Evolutionary conservation across 53 echinoderm and acorn worm genomes (phyloP), one percentile per base, ranked within the genome.

Genomic region (Holothuria scabra): DNA sequence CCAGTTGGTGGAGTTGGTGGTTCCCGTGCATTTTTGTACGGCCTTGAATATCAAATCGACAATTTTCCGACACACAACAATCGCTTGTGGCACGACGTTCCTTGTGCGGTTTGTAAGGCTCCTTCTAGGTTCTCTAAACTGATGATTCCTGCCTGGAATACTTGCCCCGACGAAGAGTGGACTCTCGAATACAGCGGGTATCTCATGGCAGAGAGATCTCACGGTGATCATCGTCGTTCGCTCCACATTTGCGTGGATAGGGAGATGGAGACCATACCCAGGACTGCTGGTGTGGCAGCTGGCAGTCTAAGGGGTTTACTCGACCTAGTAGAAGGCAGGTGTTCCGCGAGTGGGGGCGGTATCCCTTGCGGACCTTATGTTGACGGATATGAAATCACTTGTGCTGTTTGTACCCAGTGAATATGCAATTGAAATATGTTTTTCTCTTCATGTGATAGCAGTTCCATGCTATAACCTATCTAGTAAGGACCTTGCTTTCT

Each of bases 131-230:
- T 60, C 1, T 58, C 46, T 20, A 67, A 62, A 21, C 59, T 89
- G 37, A 89, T 89, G 85, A 34, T 89, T 58, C 89, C 89, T 63
- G 89, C 85, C 21, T 59, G 84, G 13, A 84, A 84, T 23, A 75
- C 49, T 19, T 88, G 88, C 32, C 88, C 88, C 20, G 69, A 71
- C 56, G 49, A 56, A 23, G 71, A 60, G 5, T 89, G 89, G 89
- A 86, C 86, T 21, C 56, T 35, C 32, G 85, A 89, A 60, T 89
- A 89, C 57, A 28, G 28, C 28, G 89, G 89, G 10, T 89, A 80
- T 49, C 69, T 89, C 2, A 80, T 89, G 79, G n/a, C 89, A 11
- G 85, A 28, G 31, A 14, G 16, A 3, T 66, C 59, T 37, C 22
- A 26, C 61, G 7, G 18, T 23, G 61, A 41, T n/a, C 66, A 84